Base-by-base conservation (phyloP, 1,140 invertebrate genomes). In the Trichonephila clavata region DNA sequence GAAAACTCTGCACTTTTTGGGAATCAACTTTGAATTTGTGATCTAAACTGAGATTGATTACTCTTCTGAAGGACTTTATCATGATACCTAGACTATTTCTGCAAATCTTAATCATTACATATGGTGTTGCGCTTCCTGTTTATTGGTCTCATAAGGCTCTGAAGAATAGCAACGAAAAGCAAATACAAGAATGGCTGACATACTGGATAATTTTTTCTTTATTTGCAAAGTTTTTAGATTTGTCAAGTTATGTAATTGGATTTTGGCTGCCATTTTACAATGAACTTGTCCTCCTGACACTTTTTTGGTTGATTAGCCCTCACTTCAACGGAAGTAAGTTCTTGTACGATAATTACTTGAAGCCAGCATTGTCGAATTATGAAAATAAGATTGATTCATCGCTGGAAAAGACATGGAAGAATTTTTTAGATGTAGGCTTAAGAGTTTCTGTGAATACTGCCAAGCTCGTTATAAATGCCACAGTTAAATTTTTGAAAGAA, bases 81-180 rank as follows among this genome's bases (percentile, higher is more conserved):
- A 77, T 77, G 68, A 77, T 77, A 39, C 68, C 68, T 2, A 39
- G 68, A 39, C 18, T 77, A 14, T 32, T 32, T 6, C 4, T 77
- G 13, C 32, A 77, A 77, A 39, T 77, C 14, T 18, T 77, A 7
- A 77, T 77, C 16, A 77, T 77, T 4, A 32, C 18, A 2, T 39
- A 77, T 2, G 68, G 68, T 32, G 27, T 77, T 32, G 14, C 14
- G 14, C 68, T 77, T 77, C 68, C 68, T 39, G 16, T 32, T 18
- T 77, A 77, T 20, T 77, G 68, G 68, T 77, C 68, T 20, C 68
- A 77, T 27, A 77, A 77, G 39, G 68, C 68, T 77, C 6, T 77
- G 4, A 77, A 32, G 24, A 32, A 24, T 5, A 14, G 18, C 27
- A 32, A 77, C 27, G 68, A 24, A 18, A 77, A 77, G 18, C 27